A percentile compares a stretch with the other conserved stretches of the same genome.
These are phyloP conservation scores for Tachyglossus aculeatus DNA, from an alignment of 2,797 vertebrate genomes.

Conservation along the genomic window DNA sequence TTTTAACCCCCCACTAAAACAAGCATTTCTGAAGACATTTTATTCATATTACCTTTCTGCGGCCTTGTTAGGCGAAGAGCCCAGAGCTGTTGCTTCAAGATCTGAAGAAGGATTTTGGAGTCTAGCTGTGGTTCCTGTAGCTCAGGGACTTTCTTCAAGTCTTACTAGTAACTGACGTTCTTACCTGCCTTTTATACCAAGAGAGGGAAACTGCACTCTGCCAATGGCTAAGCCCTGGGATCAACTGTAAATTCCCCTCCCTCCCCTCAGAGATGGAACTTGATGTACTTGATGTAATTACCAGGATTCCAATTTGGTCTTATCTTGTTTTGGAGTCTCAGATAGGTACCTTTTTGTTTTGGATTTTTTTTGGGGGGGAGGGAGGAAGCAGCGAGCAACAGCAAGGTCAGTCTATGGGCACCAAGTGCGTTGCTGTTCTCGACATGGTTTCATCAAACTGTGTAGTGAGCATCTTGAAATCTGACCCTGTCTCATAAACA, in stretches of 20 bases:
- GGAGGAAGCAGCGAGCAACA: no score
- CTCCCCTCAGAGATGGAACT: conserved; percentile 63
- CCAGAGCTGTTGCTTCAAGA: conserved; percentile 45
- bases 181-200: conserved; percentile 72
- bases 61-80: conserved; percentile 22
- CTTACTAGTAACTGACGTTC: conserved; percentile 43
- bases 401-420: conserved; percentile 65
- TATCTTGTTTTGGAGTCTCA: conserved; percentile 68
- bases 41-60: conserved; percentile 66
- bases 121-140: background rate
- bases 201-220: conserved; percentile 42
- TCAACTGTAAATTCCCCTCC: conserved; percentile 71
- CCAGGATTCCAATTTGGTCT: conserved; percentile 70
- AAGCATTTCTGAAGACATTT: conserved; percentile 23
- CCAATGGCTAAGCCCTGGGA: conserved; percentile 73
- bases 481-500: conserved; percentile 57
- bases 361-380: conserved; percentile 32
- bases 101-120: conserved; percentile 43
- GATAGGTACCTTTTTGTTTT: conserved; percentile 60
- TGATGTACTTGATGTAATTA: conserved; percentile 74
- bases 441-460: conserved; percentile 45
- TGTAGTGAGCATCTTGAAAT: conserved; percentile 36
- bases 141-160: conserved; percentile 23
- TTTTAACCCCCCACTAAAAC: conserved; percentile 12
- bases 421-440: conserved; percentile 29